A percentile compares a stretch with the other conserved stretches of the same genome.
Conservation (phyloP, 2,797 vertebrate species). For the Pantherophis alleghaniensis region DNA sequence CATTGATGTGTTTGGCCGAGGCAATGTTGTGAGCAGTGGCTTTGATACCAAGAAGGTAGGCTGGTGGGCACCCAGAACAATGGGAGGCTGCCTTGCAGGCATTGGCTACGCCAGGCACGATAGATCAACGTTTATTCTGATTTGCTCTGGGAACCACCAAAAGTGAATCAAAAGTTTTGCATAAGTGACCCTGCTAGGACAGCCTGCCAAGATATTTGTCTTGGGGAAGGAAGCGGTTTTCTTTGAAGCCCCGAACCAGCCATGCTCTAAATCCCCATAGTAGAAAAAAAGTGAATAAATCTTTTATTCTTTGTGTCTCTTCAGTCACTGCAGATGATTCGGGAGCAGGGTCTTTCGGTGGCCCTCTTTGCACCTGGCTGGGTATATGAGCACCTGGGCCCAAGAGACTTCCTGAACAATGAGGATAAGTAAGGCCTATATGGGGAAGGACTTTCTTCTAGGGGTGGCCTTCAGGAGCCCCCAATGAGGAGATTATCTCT, state of each 20-base stretch:
- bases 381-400: conserved; percentile 88
- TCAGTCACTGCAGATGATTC: conserved; percentile 86
- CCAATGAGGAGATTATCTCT: not conserved
- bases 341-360: conserved; percentile 80
- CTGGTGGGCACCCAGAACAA: not conserved
- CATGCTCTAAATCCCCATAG: no score
- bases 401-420: conserved; percentile 81
- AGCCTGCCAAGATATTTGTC: not conserved
- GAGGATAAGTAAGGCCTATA: conserved; percentile 83
- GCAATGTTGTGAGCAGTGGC: conserved; percentile 84
- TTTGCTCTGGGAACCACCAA: not conserved
- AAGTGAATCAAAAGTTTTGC: no score
- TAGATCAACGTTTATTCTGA: not conserved
- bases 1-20: conserved; percentile 88
- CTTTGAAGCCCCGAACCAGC: not conserved
- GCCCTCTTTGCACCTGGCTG: conserved; percentile 95
- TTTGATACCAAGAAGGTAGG: conserved; percentile 86
- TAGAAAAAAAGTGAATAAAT: not conserved
- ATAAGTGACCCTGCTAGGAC: not conserved
- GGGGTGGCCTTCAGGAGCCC: not conserved
- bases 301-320: not conserved
- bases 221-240: not conserved
- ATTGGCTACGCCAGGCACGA: not conserved
- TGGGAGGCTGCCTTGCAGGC: not conserved
- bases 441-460: not conserved